phyloP scores from a whole-genome alignment of 53 echinoderm and acorn worm genomes.

The Paracentrotus lividus region DNA sequence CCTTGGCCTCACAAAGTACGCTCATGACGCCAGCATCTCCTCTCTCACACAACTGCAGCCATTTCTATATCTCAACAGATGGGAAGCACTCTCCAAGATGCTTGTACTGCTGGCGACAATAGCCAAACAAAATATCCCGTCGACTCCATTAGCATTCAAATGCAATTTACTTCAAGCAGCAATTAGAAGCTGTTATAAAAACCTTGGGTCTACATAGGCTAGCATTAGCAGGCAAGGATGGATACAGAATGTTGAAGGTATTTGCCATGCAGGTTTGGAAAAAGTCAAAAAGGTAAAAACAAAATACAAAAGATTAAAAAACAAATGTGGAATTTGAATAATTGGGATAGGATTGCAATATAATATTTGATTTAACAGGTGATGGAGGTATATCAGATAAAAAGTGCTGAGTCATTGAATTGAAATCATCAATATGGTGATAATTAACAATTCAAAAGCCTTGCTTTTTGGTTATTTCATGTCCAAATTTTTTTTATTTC shows the following conservation, averaged over 20 bases:
- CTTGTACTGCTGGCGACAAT: not conserved
- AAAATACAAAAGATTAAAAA: too few relatives aligned
- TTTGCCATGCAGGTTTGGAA: too few relatives aligned
- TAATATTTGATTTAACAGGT: not conserved
- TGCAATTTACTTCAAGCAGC: not conserved
- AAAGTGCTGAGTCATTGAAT: not conserved
- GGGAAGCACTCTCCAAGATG: conserved; percentile 5
- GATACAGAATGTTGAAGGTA: too few relatives aligned
- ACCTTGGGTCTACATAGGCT: not conserved
- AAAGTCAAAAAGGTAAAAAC: too few relatives aligned
- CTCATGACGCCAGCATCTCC: not conserved
- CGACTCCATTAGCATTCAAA: not conserved
- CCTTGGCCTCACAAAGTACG: conserved; percentile 22
- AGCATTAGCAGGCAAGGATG: too few relatives aligned
- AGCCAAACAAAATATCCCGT: not conserved
- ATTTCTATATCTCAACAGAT: not conserved
- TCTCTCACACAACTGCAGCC: not conserved
- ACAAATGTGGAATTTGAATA: too few relatives aligned
- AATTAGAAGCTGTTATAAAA: not conserved
- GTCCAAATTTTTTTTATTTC: too few relatives aligned
- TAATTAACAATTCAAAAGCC: not conserved
- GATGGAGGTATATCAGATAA: not conserved
- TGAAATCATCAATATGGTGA: not conserved
- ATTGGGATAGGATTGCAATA: not conserved
- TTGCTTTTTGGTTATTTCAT: too few relatives aligned